Percentiles rank a stretch among this genome's conserved stretches.
phyloP scores from a whole-genome alignment of 2,888 invertebrate species.

The Leistus spinibarbis region DNA sequence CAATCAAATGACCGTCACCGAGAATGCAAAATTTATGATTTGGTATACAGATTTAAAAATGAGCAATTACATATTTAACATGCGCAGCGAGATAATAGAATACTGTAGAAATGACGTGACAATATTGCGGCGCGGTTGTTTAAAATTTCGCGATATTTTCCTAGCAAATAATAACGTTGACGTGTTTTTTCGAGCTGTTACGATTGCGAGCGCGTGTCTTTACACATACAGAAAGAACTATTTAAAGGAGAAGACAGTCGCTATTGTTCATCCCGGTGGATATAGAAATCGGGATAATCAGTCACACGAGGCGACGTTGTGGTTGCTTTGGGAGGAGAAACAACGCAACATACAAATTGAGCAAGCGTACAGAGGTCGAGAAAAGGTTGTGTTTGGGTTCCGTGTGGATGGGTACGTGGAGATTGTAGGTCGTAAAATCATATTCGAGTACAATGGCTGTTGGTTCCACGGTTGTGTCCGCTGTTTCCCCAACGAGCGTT shows the following conservation, averaged over 20 bases:
- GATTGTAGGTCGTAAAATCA: too few relatives aligned
- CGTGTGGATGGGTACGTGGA: too few relatives aligned
- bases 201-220: not conserved
- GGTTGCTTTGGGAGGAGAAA: too few relatives aligned
- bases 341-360: too few relatives aligned
- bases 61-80: not conserved
- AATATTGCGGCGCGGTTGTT: not conserved
- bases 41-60: not conserved
- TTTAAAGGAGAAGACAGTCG: conserved; percentile 1
- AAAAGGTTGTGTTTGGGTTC: too few relatives aligned
- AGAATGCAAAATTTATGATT: not conserved
- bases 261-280: not conserved
- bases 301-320: too few relatives aligned
- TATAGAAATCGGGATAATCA: not conserved
- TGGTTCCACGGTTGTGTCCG: too few relatives aligned
- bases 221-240: conserved; percentile 2
- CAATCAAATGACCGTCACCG: not conserved
- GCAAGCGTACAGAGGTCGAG: too few relatives aligned
- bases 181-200: not conserved
- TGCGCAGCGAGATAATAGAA: not conserved
- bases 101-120: not conserved
- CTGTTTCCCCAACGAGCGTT: too few relatives aligned
- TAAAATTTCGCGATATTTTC: not conserved
- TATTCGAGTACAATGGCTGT: too few relatives aligned
- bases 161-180: not conserved